These are phyloP conservation scores for Chondrosia reniformis DNA, from an alignment of 37 sponge, comb jelly and placozoan species.

Conservation along the genomic window DNA sequence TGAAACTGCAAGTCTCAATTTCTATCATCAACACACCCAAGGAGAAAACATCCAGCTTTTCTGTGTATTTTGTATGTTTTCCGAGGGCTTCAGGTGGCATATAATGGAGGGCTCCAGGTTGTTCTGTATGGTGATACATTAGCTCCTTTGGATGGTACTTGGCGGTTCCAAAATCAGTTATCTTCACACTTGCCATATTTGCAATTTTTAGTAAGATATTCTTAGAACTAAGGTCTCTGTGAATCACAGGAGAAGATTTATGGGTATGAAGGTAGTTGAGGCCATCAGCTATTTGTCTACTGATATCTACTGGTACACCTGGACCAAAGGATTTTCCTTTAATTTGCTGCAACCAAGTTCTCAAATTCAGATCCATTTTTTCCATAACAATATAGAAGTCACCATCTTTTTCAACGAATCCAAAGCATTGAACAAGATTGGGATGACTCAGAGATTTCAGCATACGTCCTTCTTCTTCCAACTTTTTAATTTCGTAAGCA, in stretches of 20 bases:
- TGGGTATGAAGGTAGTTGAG: neutral
- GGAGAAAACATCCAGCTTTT: slow-evolving; percentile 1
- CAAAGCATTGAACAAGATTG: neutral
- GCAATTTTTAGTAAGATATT: slow-evolving; percentile 1
- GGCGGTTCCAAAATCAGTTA: neutral
- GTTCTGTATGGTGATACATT: neutral
- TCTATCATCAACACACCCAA: neutral
- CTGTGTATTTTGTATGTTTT: neutral
- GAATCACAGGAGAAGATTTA: neutral
- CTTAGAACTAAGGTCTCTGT: neutral
- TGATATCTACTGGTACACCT: neutral
- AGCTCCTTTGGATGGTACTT: neutral
- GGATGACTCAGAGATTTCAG: neutral
- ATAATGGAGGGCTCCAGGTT: neutral
- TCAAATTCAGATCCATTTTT: neutral
- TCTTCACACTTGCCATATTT: neutral
- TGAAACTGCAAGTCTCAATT: neutral
- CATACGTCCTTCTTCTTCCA: neutral
- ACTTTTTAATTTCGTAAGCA: neutral
- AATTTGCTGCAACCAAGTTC: neutral
- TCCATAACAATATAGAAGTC: neutral
- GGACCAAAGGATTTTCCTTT: neutral
- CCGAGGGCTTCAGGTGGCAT: neutral
- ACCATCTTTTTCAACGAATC: neutral
- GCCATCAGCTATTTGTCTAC: neutral